Base-by-base conservation (phyloP, 2,797 vertebrate species). In the Meriones psammophilus region DNA sequence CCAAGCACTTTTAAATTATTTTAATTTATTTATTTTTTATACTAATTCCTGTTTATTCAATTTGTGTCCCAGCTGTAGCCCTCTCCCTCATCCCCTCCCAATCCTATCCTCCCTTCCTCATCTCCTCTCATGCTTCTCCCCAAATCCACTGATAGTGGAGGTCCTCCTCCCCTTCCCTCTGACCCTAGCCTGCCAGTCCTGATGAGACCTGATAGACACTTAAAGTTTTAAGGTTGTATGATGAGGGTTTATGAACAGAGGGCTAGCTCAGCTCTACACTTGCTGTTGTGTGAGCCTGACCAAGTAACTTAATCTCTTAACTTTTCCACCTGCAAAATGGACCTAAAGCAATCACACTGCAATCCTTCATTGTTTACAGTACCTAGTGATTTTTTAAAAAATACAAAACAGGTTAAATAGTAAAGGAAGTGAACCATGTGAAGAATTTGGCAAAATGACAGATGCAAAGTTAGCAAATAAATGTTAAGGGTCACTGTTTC, bases 241-340 rank as follows among this genome's bases (percentile, higher is more conserved):
- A 56, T 17, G 50, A 76, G 42, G 28, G 76, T 54, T 69, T 66
- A 18, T 12, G 69, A 76, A 62, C 74, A 56, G 17, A 33, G 36
- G 56, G 4, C 66, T 60, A 8, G 58, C 46, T 69, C 36, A n/a
- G 33, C 69, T 58, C 28, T 54, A 26, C 22, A 33, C 9, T 8
- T 62, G 24, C 3, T 50, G 12, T 50, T 56, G 18, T 58, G 26
- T 22, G n/a, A 76, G 42, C 56, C 56, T 39, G 71, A 12, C 24
- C 86, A 58, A 87, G 12, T 28, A 68, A 54, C 15, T 92, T 73
- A 56, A 36, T 36, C 14, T 22, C 79, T 96, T 77, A 84, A 12
- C 39, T 89, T 93, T 76, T 69, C 62, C 60, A 66, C 17, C 77
- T 92, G 50, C 50, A 71, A 95, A 85, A 83, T 36, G n/a, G 42